Evolutionary conservation across 2,797 vertebrate species (phyloP).

Genomic region (Notoglanidium macrostoma): DNA sequence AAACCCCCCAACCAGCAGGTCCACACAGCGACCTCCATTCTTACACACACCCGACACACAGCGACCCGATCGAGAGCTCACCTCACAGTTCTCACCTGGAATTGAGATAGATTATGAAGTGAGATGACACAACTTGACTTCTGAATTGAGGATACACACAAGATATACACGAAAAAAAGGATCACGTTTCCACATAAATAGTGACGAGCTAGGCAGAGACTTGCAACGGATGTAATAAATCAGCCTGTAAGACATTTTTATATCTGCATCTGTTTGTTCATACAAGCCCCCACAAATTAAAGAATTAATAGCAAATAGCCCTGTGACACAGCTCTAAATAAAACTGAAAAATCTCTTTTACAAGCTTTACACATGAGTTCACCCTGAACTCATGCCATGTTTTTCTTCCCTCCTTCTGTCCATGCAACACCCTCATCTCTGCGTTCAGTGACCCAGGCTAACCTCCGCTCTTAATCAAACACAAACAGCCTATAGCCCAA

Average conservation of each 20-base stretch:
- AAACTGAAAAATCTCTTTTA: conserved; percentile 8
- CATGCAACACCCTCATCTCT: conserved; percentile 26
- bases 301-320: background rate
- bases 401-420: conserved; percentile 31
- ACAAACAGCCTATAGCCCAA: conserved; percentile 38
- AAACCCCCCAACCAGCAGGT: conserved; percentile 86
- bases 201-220: background rate
- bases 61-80: conserved; percentile 79
- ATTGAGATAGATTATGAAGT: background rate
- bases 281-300: background rate
- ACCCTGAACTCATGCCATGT: background rate
- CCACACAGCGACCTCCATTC: conserved; percentile 84
- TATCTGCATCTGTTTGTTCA: conserved; percentile 1
- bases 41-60: conserved; percentile 81
- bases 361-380: conserved; percentile 2
- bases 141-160: background rate
- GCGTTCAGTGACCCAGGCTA: conserved; percentile 52
- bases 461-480: conserved; percentile 50
- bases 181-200: conserved; percentile 20
- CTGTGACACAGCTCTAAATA: conserved; percentile 18
- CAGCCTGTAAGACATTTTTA: conserved; percentile 1
- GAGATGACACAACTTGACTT: background rate
- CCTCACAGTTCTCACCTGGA: conserved; percentile 83
- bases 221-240: conserved; percentile 22
- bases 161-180: background rate